Evolutionary conservation across 2,888 invertebrate genomes (phyloP).

Genomic region (Hofmannophila pseudospretella): DNA sequence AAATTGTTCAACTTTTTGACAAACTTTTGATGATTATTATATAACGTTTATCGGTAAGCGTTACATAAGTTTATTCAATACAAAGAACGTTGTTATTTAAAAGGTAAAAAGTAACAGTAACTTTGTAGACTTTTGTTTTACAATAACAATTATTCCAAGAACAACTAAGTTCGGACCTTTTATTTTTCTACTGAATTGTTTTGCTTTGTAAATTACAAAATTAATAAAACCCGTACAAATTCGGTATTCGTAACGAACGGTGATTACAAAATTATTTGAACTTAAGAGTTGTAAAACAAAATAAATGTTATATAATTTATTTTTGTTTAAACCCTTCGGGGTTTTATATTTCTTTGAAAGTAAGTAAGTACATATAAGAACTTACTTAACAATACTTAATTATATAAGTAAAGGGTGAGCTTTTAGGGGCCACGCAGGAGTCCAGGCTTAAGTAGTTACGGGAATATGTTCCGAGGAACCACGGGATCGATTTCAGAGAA

Average conservation of each 20-base stretch:
- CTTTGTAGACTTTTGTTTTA: slow-evolving; percentile 1
- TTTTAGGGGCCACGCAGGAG: too few relatives aligned
- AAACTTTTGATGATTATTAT: slow-evolving; percentile 1
- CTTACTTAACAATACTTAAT: too few relatives aligned
- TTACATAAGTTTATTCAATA: slow-evolving; percentile 6
- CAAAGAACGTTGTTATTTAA: slow-evolving; percentile 5
- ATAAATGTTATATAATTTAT: too few relatives aligned
- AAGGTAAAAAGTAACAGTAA: slow-evolving; percentile 1
- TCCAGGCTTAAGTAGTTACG: too few relatives aligned
- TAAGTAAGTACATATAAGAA: too few relatives aligned
- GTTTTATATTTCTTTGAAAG: too few relatives aligned
- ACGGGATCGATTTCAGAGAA: too few relatives aligned
- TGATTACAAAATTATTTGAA: not conserved
- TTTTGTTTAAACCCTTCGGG: too few relatives aligned
- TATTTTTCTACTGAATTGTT: slow-evolving; percentile 9
- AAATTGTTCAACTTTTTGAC: too few relatives aligned
- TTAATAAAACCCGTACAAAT: slow-evolving; percentile 3
- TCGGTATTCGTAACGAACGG: not conserved
- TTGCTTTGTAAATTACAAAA: slow-evolving; percentile 8
- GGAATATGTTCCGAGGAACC: too few relatives aligned
- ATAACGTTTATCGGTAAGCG: slow-evolving; percentile 1
- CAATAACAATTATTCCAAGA: slow-evolving; percentile 7
- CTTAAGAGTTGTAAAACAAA: too few relatives aligned
- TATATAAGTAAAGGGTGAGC: too few relatives aligned
- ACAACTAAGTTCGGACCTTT: slow-evolving; percentile 2